Percentiles rank a stretch among this genome's conserved stretches.
phyloP scores from a whole-genome alignment of 2,797 vertebrate species.

The Malacoraja senta region DNA sequence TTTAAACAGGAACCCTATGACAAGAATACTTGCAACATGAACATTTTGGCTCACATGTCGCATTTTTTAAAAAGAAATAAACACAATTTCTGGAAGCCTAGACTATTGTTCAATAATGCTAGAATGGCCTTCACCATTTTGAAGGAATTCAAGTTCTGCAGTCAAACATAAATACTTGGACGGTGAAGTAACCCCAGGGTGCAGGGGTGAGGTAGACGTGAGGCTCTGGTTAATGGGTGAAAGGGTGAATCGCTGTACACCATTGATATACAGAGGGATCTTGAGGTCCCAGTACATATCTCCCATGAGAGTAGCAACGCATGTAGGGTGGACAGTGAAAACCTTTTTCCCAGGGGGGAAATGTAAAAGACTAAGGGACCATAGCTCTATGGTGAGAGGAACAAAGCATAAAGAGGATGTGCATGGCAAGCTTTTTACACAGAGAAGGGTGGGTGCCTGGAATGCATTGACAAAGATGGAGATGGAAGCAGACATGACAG shows the following conservation, averaged over 20 bases:
- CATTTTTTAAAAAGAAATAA: background rate
- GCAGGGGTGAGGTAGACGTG: background rate
- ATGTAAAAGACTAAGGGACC: no score
- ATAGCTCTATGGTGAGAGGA: no score
- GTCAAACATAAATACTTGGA: background rate
- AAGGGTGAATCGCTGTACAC: background rate
- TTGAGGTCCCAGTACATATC: no score
- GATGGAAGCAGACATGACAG: no score
- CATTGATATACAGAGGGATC: background rate
- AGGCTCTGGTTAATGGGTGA: background rate
- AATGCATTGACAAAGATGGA: no score
- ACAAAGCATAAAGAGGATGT: no score
- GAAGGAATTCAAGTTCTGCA: background rate
- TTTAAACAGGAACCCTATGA: conserved; percentile 2
- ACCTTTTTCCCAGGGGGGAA: no score
- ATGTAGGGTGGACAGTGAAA: no score
- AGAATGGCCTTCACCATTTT: background rate
- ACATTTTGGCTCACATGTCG: background rate
- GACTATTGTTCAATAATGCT: conserved; percentile 12
- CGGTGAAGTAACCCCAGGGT: background rate
- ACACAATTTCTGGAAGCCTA: background rate
- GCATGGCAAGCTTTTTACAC: no score
- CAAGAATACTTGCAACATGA: conserved; percentile 6
- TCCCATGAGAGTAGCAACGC: no score
- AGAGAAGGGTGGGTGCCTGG: no score